Base-by-base conservation (phyloP, 2,888 invertebrate species). In the Ectemnius cavifrons region DNA sequence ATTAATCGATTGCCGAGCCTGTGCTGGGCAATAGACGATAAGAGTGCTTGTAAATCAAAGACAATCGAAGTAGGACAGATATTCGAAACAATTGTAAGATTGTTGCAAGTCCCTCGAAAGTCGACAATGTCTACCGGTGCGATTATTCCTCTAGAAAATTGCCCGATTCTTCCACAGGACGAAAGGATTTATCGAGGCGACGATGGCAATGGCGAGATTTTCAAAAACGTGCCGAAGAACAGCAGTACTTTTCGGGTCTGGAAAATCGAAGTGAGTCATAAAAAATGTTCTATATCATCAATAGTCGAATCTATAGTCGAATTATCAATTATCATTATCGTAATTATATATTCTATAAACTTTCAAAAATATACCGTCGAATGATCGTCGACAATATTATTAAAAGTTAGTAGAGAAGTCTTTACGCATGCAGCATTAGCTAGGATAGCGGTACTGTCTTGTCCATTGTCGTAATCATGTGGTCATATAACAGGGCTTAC, bases 201-300 rank as follows among this genome's bases (percentile, higher is more conserved):
- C 46, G 90, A 89, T 13, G 76, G 77, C 13, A 83, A 86, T 49
- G 87, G 88, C 69, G 91, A 91, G 64, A 96, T 95, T 63, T 98
- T 98, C 91, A 94, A 95, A 82, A 95, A 94, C 83, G 94, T 98
- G 75, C 94, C 95, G 47, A 95, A 94, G 86, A 95, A 95, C 89
- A 94, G 94, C 79, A 94, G 96, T 47, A 94, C 94, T 67, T 98
- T 98, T 92, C 93, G 95, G 79, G 94, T 97, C 72, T 98, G 98
- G 98, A 94, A 95, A 16, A 46, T 18, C n/a, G 20, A 45, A 16
- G 63, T 68, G 67, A 77, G 75, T 11, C 8, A 37, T 37, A 1
- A 1, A 6, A 11, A 37, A 37, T 6, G 16, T 49, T 16, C n/a
- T n/a, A n/a, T 4, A 8, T 4, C 6, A 47, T 47, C 3, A 49